These are phyloP conservation scores for Pristionchus fissidentatus DNA, from an alignment of 2,888 invertebrate species.

Conservation along the genomic window DNA sequence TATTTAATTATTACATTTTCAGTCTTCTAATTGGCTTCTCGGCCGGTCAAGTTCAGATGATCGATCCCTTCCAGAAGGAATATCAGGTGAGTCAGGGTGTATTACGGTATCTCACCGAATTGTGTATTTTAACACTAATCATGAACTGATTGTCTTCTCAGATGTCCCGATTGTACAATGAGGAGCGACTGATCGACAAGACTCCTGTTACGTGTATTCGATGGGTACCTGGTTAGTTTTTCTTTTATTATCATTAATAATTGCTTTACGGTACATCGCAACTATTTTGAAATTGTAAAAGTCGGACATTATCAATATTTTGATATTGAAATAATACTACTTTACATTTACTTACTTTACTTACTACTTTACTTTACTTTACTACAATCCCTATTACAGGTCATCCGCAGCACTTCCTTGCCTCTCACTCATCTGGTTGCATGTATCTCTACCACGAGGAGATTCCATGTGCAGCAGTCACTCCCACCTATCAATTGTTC, in stretches of 20 bases:
- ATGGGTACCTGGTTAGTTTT: conserved; percentile 87
- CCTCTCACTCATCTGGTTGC: conserved; percentile 94
- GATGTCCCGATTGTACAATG: conserved; percentile 93
- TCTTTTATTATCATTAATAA: neutral
- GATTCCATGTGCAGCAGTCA: conserved; percentile 88
- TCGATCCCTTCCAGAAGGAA: conserved; percentile 96
- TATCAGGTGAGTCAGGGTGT: conserved; percentile 66
- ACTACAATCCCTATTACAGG: conserved; percentile 74
- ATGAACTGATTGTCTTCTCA: neutral
- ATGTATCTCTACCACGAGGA: conserved; percentile 98
- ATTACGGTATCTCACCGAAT: neutral
- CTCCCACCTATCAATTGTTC: conserved; percentile 88
- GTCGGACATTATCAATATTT: too few relatives aligned
- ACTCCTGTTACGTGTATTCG: conserved; percentile 94
- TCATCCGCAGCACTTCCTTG: conserved; percentile 92
- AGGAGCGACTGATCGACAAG: conserved; percentile 94
- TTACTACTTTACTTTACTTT: neutral
- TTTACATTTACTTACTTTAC: neutral
- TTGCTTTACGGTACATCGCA: neutral
- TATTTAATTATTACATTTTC: conserved; percentile 75
- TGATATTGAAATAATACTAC: too few relatives aligned
- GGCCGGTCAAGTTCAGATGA: conserved; percentile 96
- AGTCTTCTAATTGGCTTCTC: conserved; percentile 96
- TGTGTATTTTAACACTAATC: neutral
- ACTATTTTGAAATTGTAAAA: neutral